These are phyloP conservation scores for Mycteria americana DNA, from an alignment of 2,797 vertebrate genomes.

Conservation along the genomic window DNA sequence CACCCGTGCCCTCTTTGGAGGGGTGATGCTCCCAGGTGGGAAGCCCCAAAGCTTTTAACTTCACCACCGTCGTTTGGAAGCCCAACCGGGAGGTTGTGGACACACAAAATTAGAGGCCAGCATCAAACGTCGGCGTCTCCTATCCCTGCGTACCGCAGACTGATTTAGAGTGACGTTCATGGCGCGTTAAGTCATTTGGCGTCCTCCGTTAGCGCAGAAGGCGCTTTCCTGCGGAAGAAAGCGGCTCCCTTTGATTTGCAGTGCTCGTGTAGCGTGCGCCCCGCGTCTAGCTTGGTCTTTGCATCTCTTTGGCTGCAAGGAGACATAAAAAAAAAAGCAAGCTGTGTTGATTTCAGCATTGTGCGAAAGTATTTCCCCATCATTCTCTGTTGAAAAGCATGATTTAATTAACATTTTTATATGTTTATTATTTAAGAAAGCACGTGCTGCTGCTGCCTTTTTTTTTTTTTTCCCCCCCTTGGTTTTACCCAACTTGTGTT, in stretches of 20 bases:
- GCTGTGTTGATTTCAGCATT: neutral
- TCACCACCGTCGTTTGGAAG: neutral
- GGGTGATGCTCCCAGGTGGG: neutral
- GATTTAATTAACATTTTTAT: conserved; percentile 56
- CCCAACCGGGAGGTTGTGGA: neutral
- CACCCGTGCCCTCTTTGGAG: neutral
- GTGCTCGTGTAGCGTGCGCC: rapidly evolving
- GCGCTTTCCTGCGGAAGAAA: neutral
- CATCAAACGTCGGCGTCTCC: conserved; percentile 6
- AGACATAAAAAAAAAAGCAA: neutral
- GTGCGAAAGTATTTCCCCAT: conserved; percentile 18
- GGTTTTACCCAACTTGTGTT: conserved; percentile 7
- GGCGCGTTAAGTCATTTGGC: neutral
- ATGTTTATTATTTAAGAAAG: conserved; percentile 47
- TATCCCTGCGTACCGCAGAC: neutral
- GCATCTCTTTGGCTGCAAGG: neutral
- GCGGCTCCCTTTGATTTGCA: neutral
- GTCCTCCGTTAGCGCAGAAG: neutral
- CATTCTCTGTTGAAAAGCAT: neutral
- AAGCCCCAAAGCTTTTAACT: neutral
- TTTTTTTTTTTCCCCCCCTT: neutral
- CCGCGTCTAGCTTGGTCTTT: neutral
- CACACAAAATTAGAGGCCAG: neutral
- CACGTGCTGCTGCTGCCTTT: neutral
- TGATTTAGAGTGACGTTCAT: neutral